These are phyloP conservation scores for Struthio camelus DNA, from an alignment of 2,113 vertebrate species.

Conservation along the genomic window DNA sequence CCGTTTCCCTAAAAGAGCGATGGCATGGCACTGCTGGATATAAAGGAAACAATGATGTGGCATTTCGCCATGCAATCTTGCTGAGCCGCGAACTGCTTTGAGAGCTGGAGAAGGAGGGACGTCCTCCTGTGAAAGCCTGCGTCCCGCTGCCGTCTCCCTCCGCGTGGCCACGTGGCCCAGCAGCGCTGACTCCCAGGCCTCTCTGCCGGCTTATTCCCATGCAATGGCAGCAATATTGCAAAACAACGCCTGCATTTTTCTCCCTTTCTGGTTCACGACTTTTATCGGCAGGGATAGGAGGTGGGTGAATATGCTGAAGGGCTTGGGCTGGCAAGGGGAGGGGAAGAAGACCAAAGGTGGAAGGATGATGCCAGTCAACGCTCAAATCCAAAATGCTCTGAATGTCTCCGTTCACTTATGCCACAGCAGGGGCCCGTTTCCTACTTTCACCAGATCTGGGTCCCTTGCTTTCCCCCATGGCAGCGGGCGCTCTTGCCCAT, in stretches of 20 bases:
- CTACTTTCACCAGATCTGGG: neutral
- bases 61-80: fast-evolving
- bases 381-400: neutral
- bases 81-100: fast-evolving
- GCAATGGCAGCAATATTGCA: neutral
- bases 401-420: fast-evolving
- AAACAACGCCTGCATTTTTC: neutral
- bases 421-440: neutral
- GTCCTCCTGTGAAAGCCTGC: neutral
- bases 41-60: neutral
- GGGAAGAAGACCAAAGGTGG: neutral
- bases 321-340: neutral
- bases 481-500: neutral
- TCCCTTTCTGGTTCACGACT: neutral
- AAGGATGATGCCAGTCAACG: fast-evolving
- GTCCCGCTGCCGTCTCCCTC: neutral
- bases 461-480: neutral
- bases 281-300: neutral
- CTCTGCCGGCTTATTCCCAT: neutral
- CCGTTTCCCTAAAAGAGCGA: neutral
- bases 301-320: neutral
- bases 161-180: neutral
- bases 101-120: neutral
- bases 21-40: fast-evolving
- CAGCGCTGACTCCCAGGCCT: neutral